Conservation (phyloP, 2,888 invertebrate genomes). For the Boloria selene region DNA sequence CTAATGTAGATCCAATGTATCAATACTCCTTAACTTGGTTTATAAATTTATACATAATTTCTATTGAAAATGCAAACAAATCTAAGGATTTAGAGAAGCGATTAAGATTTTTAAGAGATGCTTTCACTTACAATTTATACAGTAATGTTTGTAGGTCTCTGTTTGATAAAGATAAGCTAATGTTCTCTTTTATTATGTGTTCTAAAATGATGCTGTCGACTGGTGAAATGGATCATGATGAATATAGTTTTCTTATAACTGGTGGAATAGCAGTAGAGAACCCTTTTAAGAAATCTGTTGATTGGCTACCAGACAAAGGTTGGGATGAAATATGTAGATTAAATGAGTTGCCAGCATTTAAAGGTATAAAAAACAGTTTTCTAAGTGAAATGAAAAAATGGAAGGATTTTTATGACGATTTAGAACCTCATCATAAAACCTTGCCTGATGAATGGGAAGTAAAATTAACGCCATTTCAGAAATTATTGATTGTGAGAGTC, state of each 20-base stretch:
- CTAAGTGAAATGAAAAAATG: slow-evolving; percentile 75
- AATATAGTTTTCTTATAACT: slow-evolving; percentile 87
- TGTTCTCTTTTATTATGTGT: slow-evolving; percentile 91
- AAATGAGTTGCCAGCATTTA: slow-evolving; percentile 78
- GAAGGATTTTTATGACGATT: slow-evolving; percentile 86
- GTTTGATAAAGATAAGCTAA: slow-evolving; percentile 92
- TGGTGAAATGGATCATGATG: slow-evolving; percentile 82
- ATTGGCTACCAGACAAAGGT: slow-evolving; percentile 88
- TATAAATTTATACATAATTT: slow-evolving; percentile 89
- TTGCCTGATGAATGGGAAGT: slow-evolving; percentile 86
- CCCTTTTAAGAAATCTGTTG: slow-evolving; percentile 83
- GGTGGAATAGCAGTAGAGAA: slow-evolving; percentile 89
- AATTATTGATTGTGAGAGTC: slow-evolving; percentile 86
- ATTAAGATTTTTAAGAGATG: slow-evolving; percentile 86
- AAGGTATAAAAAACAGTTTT: slow-evolving; percentile 82
- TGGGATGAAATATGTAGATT: slow-evolving; percentile 91
- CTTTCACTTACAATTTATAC: slow-evolving; percentile 91
- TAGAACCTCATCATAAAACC: slow-evolving; percentile 84
- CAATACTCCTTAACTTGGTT: slow-evolving; percentile 94
- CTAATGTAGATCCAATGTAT: slow-evolving; percentile 94
- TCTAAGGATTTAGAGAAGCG: slow-evolving; percentile 87
- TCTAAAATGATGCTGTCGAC: slow-evolving; percentile 85
- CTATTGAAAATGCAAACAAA: slow-evolving; percentile 89
- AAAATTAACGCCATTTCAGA: slow-evolving; percentile 85
- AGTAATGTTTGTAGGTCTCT: slow-evolving; percentile 91